phyloP scores from a whole-genome alignment of 1,140 invertebrate genomes.

The Globodera ellingtonae region DNA sequence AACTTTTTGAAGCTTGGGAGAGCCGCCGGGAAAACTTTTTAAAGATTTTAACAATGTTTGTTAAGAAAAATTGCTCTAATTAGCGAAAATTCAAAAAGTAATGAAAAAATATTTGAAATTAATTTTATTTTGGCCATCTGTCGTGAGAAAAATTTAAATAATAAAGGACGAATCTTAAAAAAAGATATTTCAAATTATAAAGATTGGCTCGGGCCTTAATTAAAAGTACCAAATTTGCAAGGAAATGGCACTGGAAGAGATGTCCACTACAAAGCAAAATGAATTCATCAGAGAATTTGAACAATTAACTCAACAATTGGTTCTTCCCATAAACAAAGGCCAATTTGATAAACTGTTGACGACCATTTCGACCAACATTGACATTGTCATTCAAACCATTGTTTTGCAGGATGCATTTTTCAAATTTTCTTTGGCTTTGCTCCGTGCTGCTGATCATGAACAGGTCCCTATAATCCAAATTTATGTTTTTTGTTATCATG shows the following conservation, averaged over 20 bases:
- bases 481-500: no score
- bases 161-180: background rate
- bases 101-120: background rate
- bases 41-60: background rate
- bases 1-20: no score
- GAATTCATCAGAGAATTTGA: conserved; percentile 5
- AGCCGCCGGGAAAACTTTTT: no score
- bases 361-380: background rate
- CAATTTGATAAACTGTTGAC: background rate
- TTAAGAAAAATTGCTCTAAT: background rate
- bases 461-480: background rate
- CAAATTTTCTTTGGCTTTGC: background rate
- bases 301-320: background rate
- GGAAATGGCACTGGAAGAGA: background rate
- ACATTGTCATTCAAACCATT: background rate
- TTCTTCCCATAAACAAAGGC: background rate
- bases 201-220: background rate
- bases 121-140: no score
- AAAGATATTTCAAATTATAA: background rate
- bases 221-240: background rate
- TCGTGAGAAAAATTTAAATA: background rate
- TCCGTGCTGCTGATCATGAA: conserved; percentile 1
- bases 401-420: background rate
- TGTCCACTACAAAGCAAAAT: background rate
- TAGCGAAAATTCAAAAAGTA: background rate